Conservation (phyloP, 2,888 invertebrate genomes). For the Melipona bicolor region DNA sequence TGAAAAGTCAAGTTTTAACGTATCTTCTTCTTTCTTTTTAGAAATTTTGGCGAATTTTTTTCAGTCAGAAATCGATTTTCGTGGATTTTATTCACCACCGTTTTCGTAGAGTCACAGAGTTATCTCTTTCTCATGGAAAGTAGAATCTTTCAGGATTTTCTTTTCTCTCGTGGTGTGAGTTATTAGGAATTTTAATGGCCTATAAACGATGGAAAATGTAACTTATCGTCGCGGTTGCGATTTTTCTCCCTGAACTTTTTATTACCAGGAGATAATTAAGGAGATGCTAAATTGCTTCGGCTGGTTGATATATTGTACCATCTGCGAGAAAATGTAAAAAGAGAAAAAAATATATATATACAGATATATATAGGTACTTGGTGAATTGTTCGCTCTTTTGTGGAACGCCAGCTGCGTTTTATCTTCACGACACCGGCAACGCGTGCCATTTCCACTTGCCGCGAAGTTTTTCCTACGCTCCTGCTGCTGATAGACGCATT, state of each 20-base stretch:
- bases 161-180: not conserved
- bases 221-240: not conserved
- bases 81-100: not conserved
- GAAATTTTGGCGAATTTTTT: not conserved
- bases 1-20: too few relatives aligned
- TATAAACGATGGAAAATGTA: not conserved
- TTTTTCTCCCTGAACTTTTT: not conserved
- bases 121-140: not conserved
- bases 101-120: too few relatives aligned
- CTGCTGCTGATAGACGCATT: slow-evolving; percentile 44
- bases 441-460: slow-evolving; percentile 54
- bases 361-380: slow-evolving; percentile 12
- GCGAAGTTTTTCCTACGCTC: slow-evolving; percentile 33
- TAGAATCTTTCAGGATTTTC: not conserved
- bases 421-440: slow-evolving; percentile 66
- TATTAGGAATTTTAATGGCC: not conserved
- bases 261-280: slow-evolving; percentile 22
- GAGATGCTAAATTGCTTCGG: slow-evolving; percentile 8
- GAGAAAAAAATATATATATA: not conserved
- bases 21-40: not conserved
- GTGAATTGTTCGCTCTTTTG: slow-evolving; percentile 59
- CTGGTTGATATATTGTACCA: slow-evolving; percentile 24
- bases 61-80: not conserved
- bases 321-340: slow-evolving; percentile 31
- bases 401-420: slow-evolving; percentile 66